A percentile compares a stretch with the other conserved stretches of the same genome.
phyloP scores from a whole-genome alignment of 2,113 vertebrate genomes.

The Misgurnus anguillicaudatus region DNA sequence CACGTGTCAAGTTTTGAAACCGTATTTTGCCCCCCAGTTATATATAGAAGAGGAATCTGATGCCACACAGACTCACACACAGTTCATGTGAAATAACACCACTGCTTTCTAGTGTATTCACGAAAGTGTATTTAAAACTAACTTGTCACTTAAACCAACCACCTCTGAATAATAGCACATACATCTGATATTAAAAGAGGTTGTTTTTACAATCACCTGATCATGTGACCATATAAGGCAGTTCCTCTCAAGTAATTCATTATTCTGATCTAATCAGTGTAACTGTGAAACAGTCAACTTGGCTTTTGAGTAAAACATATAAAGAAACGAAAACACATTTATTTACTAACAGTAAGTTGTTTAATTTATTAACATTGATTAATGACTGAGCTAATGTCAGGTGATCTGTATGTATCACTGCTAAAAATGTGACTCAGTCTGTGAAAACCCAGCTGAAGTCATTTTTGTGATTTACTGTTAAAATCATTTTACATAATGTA shows the following conservation, averaged over 20 bases:
- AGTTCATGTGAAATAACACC: not conserved
- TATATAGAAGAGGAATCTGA: slow-evolving; percentile 45
- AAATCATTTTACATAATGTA: no score
- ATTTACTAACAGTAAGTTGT: no score
- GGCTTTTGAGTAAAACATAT: not conserved
- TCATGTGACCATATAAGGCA: not conserved
- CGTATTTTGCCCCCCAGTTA: slow-evolving; percentile 27
- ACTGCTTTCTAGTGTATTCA: slow-evolving; percentile 8
- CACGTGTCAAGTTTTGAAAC: slow-evolving; percentile 23
- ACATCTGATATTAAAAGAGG: no score
- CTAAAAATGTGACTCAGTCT: no score
- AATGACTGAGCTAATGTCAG: not conserved
- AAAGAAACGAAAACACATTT: not conserved
- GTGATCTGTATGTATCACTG: not conserved
- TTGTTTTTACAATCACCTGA: not conserved
- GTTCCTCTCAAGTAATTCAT: not conserved
- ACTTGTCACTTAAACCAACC: not conserved
- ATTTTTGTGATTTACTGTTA: no score
- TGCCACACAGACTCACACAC: not conserved
- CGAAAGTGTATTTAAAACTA: not conserved
- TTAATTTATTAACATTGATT: not conserved
- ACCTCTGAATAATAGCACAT: not conserved
- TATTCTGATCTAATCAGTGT: not conserved
- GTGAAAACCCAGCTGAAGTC: no score
- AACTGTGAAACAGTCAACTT: not conserved